Evolutionary conservation across 2,888 invertebrate genomes (phyloP).

Genomic region (Opisthograptis luteolata): DNA sequence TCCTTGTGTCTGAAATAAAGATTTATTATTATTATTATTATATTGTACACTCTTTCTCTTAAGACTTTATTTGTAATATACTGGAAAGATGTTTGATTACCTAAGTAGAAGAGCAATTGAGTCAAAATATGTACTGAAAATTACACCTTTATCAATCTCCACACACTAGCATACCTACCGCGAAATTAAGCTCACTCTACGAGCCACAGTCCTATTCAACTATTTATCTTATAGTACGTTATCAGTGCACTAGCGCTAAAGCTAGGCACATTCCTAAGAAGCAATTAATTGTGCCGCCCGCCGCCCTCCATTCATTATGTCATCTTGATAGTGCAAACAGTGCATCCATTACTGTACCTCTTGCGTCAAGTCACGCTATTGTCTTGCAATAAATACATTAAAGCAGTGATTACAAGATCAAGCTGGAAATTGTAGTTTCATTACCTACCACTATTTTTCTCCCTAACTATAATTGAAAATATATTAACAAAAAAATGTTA

Average conservation of each 20-base stretch:
- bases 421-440: no score
- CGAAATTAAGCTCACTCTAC: background rate
- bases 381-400: background rate
- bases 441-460: no score
- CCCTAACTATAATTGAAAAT: no score
- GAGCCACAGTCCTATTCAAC: conserved; percentile 28
- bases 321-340: conserved; percentile 62
- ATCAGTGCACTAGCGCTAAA: conserved; percentile 67
- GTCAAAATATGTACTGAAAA: background rate
- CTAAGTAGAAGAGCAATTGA: no score
- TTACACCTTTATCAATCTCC: background rate
- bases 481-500: no score
- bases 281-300: conserved; percentile 68
- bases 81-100: no score
- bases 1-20: no score
- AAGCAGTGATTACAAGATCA: no score
- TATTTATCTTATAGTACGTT: conserved; percentile 62
- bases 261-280: conserved; percentile 66
- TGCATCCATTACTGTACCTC: conserved; percentile 47
- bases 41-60: no score
- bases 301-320: conserved; percentile 67
- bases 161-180: background rate
- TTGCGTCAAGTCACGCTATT: conserved; percentile 10
- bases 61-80: no score
- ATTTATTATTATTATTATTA: no score